phyloP scores from a whole-genome alignment of 2,797 vertebrate genomes.

The Amphiprion clarkii region DNA sequence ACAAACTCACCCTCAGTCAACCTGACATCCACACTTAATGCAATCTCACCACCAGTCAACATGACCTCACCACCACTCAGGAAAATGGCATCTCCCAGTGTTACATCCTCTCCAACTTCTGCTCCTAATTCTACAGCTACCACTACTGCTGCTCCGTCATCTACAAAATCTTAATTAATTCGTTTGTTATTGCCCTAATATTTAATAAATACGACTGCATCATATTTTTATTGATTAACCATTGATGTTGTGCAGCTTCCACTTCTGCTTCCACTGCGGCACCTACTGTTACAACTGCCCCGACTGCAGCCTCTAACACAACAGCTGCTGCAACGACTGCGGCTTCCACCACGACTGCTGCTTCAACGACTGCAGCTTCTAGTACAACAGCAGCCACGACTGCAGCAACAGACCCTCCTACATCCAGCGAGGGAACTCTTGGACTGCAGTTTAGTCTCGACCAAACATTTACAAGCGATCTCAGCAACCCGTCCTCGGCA shows the following conservation, averaged over 20 bases:
- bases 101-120: not conserved
- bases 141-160: no score
- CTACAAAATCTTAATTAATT: not conserved
- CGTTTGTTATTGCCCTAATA: no score
- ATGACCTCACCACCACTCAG: no score
- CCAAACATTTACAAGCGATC: conserved; percentile 25
- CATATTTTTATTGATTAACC: no score
- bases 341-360: accelerated
- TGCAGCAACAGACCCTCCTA: conserved; percentile 43
- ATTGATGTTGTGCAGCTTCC: not conserved
- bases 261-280: not conserved
- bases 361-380: not conserved
- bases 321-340: not conserved
- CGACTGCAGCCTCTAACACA: not conserved
- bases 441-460: conserved; percentile 37
- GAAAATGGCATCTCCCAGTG: not conserved
- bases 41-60: no score
- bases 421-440: conserved; percentile 40
- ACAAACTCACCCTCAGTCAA: no score
- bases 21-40: no score
- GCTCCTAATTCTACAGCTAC: not conserved
- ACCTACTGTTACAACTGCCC: not conserved
- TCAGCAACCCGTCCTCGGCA: not conserved
- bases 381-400: not conserved
- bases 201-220: no score